These are phyloP conservation scores for Oxygymnocypris stewartii DNA, from an alignment of 2,113 vertebrate species.

Conservation along the genomic window DNA sequence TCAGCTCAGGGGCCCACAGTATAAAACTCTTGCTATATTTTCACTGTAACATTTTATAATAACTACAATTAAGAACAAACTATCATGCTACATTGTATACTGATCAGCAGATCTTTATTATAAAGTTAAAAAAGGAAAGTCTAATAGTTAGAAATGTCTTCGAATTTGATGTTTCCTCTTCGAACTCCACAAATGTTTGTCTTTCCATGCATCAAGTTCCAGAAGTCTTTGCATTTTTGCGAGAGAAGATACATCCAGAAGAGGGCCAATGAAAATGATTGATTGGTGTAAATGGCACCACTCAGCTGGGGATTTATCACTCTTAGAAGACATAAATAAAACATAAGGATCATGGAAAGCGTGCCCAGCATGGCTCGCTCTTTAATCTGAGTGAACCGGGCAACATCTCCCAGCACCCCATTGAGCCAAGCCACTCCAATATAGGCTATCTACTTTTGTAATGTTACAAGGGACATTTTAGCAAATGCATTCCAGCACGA, in stretches of 20 bases:
- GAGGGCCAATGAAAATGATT: conserved; percentile 60
- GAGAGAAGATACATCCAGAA: conserved; percentile 34
- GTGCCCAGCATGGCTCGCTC: conserved; percentile 62
- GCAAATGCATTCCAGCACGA: not conserved
- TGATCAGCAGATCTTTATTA: not conserved
- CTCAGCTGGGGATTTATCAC: conserved; percentile 70
- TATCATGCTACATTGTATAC: not conserved
- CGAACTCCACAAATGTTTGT: not conserved
- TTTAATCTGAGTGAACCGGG: conserved; percentile 67
- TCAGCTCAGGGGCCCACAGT: not conserved
- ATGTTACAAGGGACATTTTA: not conserved
- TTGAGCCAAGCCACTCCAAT: not conserved
- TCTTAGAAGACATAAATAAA: conserved; percentile 72
- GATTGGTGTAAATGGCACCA: conserved; percentile 72
- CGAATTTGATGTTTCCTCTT: not conserved
- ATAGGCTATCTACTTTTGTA: not conserved
- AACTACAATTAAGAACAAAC: not conserved
- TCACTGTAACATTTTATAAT: not conserved
- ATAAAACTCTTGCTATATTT: not conserved
- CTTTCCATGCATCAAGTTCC: not conserved
- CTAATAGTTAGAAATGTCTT: not conserved
- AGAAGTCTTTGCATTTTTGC: conserved; percentile 1
- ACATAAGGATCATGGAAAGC: conserved; percentile 50
- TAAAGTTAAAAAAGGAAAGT: not conserved
- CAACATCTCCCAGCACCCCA: conserved; percentile 34